These are phyloP conservation scores for Aythya baeri DNA, from an alignment of 2,113 vertebrate genomes.

Conservation along the genomic window DNA sequence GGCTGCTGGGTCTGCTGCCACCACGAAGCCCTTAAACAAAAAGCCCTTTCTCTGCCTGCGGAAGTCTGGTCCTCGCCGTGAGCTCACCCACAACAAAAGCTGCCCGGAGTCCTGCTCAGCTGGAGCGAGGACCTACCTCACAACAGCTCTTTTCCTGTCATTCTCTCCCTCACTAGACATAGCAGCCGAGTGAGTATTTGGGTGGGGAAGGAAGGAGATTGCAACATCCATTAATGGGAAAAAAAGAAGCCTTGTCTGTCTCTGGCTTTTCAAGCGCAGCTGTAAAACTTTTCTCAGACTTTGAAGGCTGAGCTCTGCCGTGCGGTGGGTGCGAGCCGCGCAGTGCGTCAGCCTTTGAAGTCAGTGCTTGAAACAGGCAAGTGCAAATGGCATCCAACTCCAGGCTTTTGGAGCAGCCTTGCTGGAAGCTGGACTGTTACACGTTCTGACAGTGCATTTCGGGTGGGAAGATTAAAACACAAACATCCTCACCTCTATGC, in stretches of 20 bases:
- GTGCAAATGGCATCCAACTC: not conserved
- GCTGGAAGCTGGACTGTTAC: not conserved
- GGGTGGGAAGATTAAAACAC: not conserved
- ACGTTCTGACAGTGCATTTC: not conserved
- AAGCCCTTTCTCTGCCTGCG: not conserved
- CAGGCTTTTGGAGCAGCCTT: not conserved
- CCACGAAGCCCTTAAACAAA: not conserved
- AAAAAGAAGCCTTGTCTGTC: slow-evolving; percentile 10
- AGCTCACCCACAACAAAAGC: slow-evolving; percentile 26
- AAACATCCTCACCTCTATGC: not conserved
- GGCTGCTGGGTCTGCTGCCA: not conserved
- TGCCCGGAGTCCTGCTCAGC: not conserved
- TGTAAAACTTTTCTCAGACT: slow-evolving; percentile 61
- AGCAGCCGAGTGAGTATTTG: slow-evolving; percentile 59
- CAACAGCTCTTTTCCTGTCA: slow-evolving; percentile 58
- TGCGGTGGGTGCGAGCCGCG: not conserved
- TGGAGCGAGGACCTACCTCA: slow-evolving; percentile 4
- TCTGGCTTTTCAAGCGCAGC: slow-evolving; percentile 14
- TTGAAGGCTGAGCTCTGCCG: slow-evolving; percentile 9
- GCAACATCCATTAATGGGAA: slow-evolving; percentile 49
- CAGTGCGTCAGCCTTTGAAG: slow-evolving; percentile 35
- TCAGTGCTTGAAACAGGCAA: slow-evolving; percentile 15
- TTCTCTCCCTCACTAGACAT: slow-evolving; percentile 48
- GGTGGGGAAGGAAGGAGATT: slow-evolving; percentile 72
- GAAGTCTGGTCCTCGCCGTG: not conserved